Evolutionary conservation across 2,888 invertebrate species (phyloP), one percentile per base, ranked within the genome.

Genomic region (Zhuqinia jingwanae): DNA sequence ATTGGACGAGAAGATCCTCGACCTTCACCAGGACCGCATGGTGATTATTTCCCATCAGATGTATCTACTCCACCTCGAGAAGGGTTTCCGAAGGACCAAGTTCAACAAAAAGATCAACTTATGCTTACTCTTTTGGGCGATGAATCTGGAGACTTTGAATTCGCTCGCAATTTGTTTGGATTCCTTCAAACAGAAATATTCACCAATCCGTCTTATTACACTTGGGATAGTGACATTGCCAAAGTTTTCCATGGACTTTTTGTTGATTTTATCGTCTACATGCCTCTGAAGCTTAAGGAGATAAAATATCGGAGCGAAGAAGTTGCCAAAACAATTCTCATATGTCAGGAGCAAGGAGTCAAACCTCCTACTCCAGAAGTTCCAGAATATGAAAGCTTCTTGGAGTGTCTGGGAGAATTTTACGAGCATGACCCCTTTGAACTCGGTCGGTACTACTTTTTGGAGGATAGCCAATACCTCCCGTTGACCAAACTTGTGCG

Each of bases 211-310:
- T 25, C 45, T 0, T 58, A 86, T 27, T 86, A 81, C 58, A 85
- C 80, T 10, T 58, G 58, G 25, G 90, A 90, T 10, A 91, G 94
- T 92, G 97, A 97, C 92, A 96, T 97, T 91, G 94, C 96, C 91
- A 94, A 96, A 25, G 94, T 97, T 63, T 93, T 98, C 65, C 98
- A 99, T 93, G 94, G 95, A 17, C 93, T 98, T 10, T 94, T 98
- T 78, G 97, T 97, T 0, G 98, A 98, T 93, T 98, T 99, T 91
- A 97, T 99, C 70, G 95, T 96, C 88, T 94, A 96, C 80, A 97
- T 98, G 97, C 98, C 98, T 79, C 94, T 97, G 70, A 98, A 98
- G 94, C 95, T 96, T 0, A 96, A 96, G 91, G 96, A 97, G 92
- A 92, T 97, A 87, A 93, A 96, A 73, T 95, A 95, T 91, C 94